phyloP scores from a whole-genome alignment of 2,113 vertebrate genomes.

The Cygnus atratus region DNA sequence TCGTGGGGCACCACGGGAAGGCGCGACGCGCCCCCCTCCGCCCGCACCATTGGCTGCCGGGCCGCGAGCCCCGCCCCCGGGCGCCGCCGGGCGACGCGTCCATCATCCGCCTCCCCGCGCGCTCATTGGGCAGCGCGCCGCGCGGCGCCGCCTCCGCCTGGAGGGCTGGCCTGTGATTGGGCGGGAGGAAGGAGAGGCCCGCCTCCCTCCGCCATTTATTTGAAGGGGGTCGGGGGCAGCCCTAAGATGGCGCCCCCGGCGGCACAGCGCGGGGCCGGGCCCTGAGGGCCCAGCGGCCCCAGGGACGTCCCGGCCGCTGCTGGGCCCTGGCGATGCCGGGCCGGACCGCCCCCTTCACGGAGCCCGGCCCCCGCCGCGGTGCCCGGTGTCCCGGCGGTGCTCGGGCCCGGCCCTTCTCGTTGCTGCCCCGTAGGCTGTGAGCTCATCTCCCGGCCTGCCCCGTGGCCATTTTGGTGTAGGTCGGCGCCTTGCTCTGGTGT shows the following conservation, averaged over 20 bases:
- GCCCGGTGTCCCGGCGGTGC: no score
- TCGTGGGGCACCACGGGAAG: background rate
- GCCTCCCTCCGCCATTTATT: background rate
- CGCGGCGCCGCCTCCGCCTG: background rate
- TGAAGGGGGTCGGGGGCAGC: rapidly evolving
- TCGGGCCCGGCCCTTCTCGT: no score
- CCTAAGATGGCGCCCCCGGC: background rate
- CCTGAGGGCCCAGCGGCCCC: no score
- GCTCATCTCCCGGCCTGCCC: no score
- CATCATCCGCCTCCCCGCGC: rapidly evolving
- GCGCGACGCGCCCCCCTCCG: background rate
- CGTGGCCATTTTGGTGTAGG: no score
- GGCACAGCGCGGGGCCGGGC: background rate
- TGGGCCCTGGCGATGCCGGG: no score
- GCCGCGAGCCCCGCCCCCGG: background rate
- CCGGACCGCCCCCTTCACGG: no score
- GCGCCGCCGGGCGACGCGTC: background rate
- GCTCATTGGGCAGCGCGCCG: background rate
- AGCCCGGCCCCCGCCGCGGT: no score
- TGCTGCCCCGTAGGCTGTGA: no score
- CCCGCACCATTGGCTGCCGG: background rate
- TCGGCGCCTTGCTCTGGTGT: no score
- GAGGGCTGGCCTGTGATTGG: background rate
- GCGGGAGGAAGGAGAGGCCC: background rate
- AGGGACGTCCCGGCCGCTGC: no score